phyloP scores from a whole-genome alignment of 2,888 invertebrate species.

The Entomobrya proxima region DNA sequence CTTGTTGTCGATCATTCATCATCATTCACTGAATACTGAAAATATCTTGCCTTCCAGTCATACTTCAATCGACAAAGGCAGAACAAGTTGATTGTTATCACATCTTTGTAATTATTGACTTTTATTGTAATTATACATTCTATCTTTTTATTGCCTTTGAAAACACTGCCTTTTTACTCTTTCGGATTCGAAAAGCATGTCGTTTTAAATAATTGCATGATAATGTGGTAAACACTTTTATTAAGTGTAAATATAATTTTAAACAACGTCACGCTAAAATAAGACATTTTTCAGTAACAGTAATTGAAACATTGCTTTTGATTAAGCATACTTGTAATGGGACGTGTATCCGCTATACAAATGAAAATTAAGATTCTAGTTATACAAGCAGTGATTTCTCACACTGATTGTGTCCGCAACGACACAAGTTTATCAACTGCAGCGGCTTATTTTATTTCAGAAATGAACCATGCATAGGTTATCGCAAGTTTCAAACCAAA shows the following conservation, averaged over 20 bases:
- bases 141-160: too few species aligned
- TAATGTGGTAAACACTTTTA: too few species aligned
- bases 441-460: too few species aligned
- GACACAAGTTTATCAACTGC: too few species aligned
- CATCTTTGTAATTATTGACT: not conserved
- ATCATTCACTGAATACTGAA: conserved; percentile 7
- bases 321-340: conserved; percentile 28
- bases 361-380: conserved; percentile 56
- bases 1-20: not conserved
- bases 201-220: too few species aligned
- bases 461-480: too few species aligned
- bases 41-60: conserved; percentile 13
- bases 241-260: too few species aligned
- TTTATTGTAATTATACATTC: too few species aligned
- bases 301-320: conserved; percentile 22
- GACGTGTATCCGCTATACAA: conserved; percentile 46
- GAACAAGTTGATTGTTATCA: conserved; percentile 45
- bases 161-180: too few species aligned
- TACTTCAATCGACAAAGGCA: conserved; percentile 32
- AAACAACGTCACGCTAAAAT: too few species aligned
- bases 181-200: too few species aligned
- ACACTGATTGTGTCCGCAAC: conserved; percentile 51
- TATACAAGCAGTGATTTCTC: conserved; percentile 47
- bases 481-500: not conserved
- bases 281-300: not conserved